Conservation (phyloP, 2,888 invertebrate species). For the Erannis defoliaria region DNA sequence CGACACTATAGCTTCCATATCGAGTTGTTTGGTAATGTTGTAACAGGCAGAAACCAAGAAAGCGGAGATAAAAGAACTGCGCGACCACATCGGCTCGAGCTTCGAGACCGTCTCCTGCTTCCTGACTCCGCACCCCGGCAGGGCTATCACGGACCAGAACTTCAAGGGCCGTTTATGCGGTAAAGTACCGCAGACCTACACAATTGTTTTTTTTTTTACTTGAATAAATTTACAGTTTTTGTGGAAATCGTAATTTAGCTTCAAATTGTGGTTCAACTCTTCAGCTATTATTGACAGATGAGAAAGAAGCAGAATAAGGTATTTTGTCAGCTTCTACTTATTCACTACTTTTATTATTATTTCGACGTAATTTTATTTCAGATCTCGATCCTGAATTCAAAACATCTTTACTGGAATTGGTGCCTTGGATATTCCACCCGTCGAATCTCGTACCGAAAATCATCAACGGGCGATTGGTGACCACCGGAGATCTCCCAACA, state of each 20-base stretch:
- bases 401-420: slow-evolving; percentile 22
- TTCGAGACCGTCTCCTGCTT: slow-evolving; percentile 96
- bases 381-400: slow-evolving; percentile 24
- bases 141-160: slow-evolving; percentile 95
- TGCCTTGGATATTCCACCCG: slow-evolving; percentile 85
- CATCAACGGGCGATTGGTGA: slow-evolving; percentile 89
- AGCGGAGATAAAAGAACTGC: slow-evolving; percentile 93
- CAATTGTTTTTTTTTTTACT: not conserved
- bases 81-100: slow-evolving; percentile 93
- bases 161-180: slow-evolving; percentile 77
- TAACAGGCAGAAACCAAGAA: slow-evolving; percentile 15
- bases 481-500: slow-evolving; percentile 94
- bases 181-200: slow-evolving; percentile 4
- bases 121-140: slow-evolving; percentile 97
- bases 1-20: not conserved
- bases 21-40: not conserved
- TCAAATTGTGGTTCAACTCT: too few relatives aligned
- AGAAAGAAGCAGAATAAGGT: too few relatives aligned
- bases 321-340: too few relatives aligned
- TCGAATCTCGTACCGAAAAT: slow-evolving; percentile 83
- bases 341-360: not conserved
- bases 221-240: too few relatives aligned
- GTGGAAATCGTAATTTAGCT: too few relatives aligned
- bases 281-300: not conserved
- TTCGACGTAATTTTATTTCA: not conserved